Base-by-base conservation (phyloP, 2,888 invertebrate genomes). In the Agrotis clavis region DNA sequence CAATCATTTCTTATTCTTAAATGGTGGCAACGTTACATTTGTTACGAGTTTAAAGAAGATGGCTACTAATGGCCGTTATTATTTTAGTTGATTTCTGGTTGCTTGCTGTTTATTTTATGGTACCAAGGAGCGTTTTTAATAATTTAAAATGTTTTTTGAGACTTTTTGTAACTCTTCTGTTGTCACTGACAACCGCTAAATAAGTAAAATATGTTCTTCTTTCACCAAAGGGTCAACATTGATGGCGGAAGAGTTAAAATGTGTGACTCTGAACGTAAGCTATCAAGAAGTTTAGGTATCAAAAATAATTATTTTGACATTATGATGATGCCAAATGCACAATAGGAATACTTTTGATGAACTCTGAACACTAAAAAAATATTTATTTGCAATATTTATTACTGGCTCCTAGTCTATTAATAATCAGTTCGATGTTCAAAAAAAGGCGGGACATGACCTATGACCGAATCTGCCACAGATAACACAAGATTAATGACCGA, bases 381-480 rank as follows among this genome's bases (percentile, higher is more conserved):
- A n/a, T 45, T 16, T 45, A 30, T 50, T 54, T 35, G 50, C 30
- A 75, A 64, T 16, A 64, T 79, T 59, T 72, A 63, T 67, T 67
- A 19, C 50, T 35, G 57, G 70, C 76, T 83, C 25, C 68, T 74
- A 81, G 85, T 83, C 83, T 74, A 83, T 83, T 83, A 83, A 74
- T 70, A 83, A 77, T 80, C 78, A 69, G 69, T 71, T 77, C 67
- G 73, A 72, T 75, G 35, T 71, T 77, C 63, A 82, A 85, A 77
- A 85, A 77, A 78, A 78, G 78, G 74, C 73, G 67, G 70, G 18
- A 72, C 54, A 64, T 81, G 85, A 86, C 87, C 87, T 78, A 76
- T 85, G 82, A 72, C 87, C 85, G 72, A 81, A 86, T 77, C 63
- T 73, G 82, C 80, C 81, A 87, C 83, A 88, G 86, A 87, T 86